Base-by-base conservation (phyloP, 2,113 vertebrate species). In the Apteryx mantelli region DNA sequence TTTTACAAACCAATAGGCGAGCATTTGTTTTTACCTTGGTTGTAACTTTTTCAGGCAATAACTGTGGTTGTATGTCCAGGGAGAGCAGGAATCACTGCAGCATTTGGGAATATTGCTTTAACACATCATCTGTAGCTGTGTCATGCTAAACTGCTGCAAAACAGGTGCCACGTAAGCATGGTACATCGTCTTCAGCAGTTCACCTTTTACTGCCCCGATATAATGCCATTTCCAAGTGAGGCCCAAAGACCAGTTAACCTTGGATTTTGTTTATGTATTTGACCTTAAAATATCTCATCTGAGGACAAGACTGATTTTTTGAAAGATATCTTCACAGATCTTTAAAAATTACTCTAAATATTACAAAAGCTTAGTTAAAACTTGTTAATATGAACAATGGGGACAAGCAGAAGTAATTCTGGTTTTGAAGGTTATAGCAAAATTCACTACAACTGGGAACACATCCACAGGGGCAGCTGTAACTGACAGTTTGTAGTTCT, bases 321-420 rank as follows among this genome's bases (percentile, higher is more conserved):
- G 28, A 79, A 96, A 96, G 71, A 53, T 42, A 82, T 91, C 82
- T 91, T 78, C 70, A 87, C 46, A 94, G 92, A 91, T 92, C 5
- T 13, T 92, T 97, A 97, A 96, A 98, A 98, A 97, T 93, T 36
- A 96, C 92, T 97, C 86, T 94, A 75, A 91, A 96, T 96, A 96
- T 97, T 97, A 98, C 82, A 98, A 98, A 98, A 98, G 91, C 87
- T 88, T 82, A 95, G 91, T 96, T 82, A 97, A 96, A 98, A 96
- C 24, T 77, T 42, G 91, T 95, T 91, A 88, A 96, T 58, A 92
- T 2, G 77, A 97, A 96, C 68, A 63, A 93, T 17, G 79, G 52
- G 80, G 91, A 95, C 76, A 97, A 97, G 95, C 88, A 91, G 96
- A 81, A 97, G 94, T 17, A 89, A 93, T 96, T 96, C 61, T 88